phyloP scores from a whole-genome alignment of 1,140 invertebrate species.

The Palaemon carinicauda region DNA sequence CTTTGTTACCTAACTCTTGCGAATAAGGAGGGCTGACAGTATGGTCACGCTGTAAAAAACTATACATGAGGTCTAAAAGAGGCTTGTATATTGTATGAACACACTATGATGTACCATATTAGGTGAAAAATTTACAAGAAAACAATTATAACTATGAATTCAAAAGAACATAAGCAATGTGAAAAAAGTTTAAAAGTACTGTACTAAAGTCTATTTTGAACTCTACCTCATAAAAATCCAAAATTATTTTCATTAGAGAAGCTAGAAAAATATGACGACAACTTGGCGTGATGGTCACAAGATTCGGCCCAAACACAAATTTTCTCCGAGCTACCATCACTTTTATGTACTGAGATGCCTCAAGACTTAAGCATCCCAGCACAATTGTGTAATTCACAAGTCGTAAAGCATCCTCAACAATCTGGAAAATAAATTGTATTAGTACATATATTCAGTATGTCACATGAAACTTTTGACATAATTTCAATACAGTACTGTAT shows the following conservation, averaged over 20 bases:
- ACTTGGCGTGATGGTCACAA: neutral
- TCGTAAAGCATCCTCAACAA: neutral
- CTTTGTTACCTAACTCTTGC: too few relatives aligned
- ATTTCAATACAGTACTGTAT: too few relatives aligned
- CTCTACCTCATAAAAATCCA: slow-evolving; percentile 11
- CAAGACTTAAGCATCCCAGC: slow-evolving; percentile 9
- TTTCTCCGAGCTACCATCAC: slow-evolving; percentile 14
- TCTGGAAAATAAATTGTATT: neutral
- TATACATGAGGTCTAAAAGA: too few relatives aligned
- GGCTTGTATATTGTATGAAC: too few relatives aligned
- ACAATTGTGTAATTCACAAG: slow-evolving; percentile 14
- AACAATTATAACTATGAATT: neutral
- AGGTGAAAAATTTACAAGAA: too few relatives aligned
- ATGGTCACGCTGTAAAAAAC: too few relatives aligned
- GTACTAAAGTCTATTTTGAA: neutral
- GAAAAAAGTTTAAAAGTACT: neutral
- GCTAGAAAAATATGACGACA: neutral
- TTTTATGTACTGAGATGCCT: slow-evolving; percentile 7
- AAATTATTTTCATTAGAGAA: neutral
- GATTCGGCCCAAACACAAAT: slow-evolving; percentile 3
- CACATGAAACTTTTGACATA: neutral
- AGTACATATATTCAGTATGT: neutral
- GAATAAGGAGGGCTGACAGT: too few relatives aligned
- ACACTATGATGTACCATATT: too few relatives aligned
- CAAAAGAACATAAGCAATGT: neutral